Evolutionary conservation across 2,888 invertebrate species (phyloP).

Genomic region (Romanomermis culicivorax): DNA sequence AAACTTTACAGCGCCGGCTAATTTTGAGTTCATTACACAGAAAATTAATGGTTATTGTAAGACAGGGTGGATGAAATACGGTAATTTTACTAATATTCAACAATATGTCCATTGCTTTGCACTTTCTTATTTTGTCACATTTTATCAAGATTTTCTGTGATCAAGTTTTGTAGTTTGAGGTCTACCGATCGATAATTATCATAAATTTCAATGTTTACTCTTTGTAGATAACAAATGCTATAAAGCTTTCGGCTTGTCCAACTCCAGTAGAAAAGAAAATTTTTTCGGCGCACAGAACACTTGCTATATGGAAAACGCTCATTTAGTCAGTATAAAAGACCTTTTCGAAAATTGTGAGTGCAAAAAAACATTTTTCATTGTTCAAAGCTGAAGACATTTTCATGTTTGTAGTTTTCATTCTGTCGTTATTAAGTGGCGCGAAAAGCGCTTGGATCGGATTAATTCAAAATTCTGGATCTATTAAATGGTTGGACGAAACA

Average conservation of each 20-base stretch:
- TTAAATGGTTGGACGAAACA: conserved; percentile 2
- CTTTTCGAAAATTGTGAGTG: conserved; percentile 2
- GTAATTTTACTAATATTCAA: not conserved
- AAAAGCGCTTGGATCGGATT: conserved; percentile 1
- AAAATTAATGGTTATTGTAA: not conserved
- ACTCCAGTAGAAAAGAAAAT: not conserved
- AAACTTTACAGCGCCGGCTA: not conserved
- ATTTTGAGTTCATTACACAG: not conserved
- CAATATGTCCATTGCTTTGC: not conserved
- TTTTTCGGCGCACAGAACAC: not conserved
- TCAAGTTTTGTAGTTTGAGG: not conserved
- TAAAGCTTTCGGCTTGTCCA: not conserved
- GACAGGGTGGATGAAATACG: not conserved
- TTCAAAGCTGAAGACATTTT: not conserved
- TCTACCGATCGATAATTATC: too few relatives aligned
- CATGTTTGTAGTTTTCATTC: not conserved
- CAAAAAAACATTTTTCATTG: not conserved
- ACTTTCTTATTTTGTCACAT: not conserved
- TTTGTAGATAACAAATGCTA: not conserved
- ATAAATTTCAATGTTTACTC: too few relatives aligned
- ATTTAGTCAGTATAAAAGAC: conserved; percentile 2
- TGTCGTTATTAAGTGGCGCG: not conserved
- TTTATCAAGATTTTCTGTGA: not conserved
- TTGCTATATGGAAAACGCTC: not conserved
- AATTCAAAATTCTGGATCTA: not conserved